A percentile compares a stretch with the other conserved stretches of the same genome.
Conservation (phyloP, 35 echinoderm and acorn worm species). For the Anneissia japonica region DNA sequence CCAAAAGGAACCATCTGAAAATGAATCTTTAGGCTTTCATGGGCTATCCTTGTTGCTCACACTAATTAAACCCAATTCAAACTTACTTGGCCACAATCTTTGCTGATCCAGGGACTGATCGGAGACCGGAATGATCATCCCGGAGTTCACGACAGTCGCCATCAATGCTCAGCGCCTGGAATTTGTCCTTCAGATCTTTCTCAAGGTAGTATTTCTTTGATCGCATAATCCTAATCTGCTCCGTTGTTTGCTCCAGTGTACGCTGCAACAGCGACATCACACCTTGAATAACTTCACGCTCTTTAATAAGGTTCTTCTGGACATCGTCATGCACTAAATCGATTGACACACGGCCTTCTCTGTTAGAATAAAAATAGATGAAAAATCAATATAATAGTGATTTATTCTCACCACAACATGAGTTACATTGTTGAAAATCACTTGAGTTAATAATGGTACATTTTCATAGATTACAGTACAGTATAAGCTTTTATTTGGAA, state of each 20-base stretch:
- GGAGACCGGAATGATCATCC: slow-evolving; percentile 72
- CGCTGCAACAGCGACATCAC: slow-evolving; percentile 95
- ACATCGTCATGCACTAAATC: slow-evolving; percentile 98
- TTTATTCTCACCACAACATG: not conserved
- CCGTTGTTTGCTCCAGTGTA: slow-evolving; percentile 90
- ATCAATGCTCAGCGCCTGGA: slow-evolving; percentile 76
- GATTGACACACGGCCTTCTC: slow-evolving; percentile 76
- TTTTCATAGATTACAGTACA: no score
- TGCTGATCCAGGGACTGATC: slow-evolving; percentile 54
- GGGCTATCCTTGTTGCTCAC: no score
- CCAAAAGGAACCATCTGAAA: no score
- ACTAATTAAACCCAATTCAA: no score
- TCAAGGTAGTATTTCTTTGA: slow-evolving; percentile 78
- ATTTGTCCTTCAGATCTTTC: slow-evolving; percentile 96
- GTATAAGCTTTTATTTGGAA: no score
- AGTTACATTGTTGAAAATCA: not conserved
- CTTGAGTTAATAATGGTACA: no score
- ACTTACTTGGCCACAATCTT: slow-evolving; percentile 99
- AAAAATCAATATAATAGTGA: not conserved
- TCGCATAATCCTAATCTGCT: slow-evolving; percentile 91
- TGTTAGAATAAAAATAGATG: not conserved
- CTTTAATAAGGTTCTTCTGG: slow-evolving; percentile 89
- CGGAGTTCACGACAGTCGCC: slow-evolving; percentile 73
- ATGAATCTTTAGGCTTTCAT: no score
- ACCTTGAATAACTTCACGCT: slow-evolving; percentile 77